Evolutionary conservation across 1,140 invertebrate species (phyloP).

Genomic region (Aleiodes sp.): DNA sequence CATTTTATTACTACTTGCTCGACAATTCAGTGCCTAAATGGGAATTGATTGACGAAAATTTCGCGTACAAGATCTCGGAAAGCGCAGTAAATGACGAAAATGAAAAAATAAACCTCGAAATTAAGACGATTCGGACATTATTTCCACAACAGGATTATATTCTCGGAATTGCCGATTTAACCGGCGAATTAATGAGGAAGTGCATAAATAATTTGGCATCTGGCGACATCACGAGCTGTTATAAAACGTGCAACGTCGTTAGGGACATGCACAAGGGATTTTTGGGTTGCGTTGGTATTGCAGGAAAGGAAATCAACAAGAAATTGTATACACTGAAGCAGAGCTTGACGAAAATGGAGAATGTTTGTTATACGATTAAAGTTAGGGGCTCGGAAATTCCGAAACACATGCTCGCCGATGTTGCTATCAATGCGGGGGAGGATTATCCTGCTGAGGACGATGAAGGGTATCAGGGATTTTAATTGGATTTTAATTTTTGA

Average conservation of each 20-base stretch:
- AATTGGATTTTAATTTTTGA: no score
- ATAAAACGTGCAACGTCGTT: conserved; percentile 77
- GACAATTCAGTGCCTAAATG: conserved; percentile 61
- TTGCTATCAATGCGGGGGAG: conserved; percentile 58
- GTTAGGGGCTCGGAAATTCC: conserved; percentile 84
- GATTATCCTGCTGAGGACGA: conserved; percentile 63
- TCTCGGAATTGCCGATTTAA: conserved; percentile 87
- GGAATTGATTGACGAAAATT: conserved; percentile 61
- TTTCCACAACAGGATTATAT: conserved; percentile 78
- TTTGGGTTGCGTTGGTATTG: conserved; percentile 66
- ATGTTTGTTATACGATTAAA: conserved; percentile 83
- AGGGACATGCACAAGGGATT: conserved; percentile 79
- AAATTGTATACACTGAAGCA: conserved; percentile 77
- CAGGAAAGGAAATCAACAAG: conserved; percentile 75
- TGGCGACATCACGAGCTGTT: conserved; percentile 81
- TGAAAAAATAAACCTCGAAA: conserved; percentile 6
- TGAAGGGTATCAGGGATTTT: conserved; percentile 59
- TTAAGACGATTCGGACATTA: conserved; percentile 41
- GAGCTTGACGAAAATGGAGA: conserved; percentile 84
- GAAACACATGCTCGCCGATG: conserved; percentile 72
- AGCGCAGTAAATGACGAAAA: conserved; percentile 25
- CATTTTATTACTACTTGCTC: conserved; percentile 76
- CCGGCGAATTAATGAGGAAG: conserved; percentile 89
- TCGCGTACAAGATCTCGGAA: conserved; percentile 53
- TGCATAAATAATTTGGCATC: conserved; percentile 84